Percentiles rank a stretch among this genome's conserved stretches.
Conservation (phyloP, 1,140 invertebrate species). For the Zophobas atratus region DNA sequence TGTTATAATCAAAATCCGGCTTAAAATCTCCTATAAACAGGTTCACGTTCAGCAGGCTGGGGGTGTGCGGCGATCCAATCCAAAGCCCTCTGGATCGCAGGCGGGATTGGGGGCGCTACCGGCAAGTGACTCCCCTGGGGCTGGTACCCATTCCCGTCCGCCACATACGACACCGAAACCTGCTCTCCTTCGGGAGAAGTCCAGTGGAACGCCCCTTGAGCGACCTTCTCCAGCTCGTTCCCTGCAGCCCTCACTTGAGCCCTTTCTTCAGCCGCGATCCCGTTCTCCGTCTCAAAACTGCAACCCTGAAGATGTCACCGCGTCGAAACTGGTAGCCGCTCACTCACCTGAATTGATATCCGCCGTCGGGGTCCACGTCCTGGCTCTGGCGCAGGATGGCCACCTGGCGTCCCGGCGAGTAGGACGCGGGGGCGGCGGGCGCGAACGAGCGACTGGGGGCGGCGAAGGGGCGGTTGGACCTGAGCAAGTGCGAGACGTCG, state of each 20-base stretch:
- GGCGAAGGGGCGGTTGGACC: neutral
- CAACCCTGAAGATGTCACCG: slow-evolving; percentile 58
- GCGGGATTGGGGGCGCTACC: slow-evolving; percentile 70
- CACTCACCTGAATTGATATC: slow-evolving; percentile 24
- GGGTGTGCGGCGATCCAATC: slow-evolving; percentile 71
- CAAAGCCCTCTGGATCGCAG: slow-evolving; percentile 69
- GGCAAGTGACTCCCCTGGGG: slow-evolving; percentile 74
- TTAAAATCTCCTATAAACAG: too few relatives aligned
- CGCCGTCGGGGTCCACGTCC: slow-evolving; percentile 22
- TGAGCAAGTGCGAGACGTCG: slow-evolving; percentile 10
- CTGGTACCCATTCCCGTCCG: slow-evolving; percentile 75
- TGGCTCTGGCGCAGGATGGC: slow-evolving; percentile 26
- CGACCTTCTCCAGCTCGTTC: slow-evolving; percentile 44
- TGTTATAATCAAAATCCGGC: too few relatives aligned
- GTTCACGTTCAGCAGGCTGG: slow-evolving; percentile 52
- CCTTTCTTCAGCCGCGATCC: slow-evolving; percentile 69
- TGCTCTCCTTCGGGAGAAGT: slow-evolving; percentile 74
- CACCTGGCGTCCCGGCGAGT: neutral
- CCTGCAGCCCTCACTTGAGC: slow-evolving; percentile 58
- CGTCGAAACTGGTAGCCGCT: neutral
- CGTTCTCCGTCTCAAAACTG: slow-evolving; percentile 71
- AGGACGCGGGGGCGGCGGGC: neutral
- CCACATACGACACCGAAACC: slow-evolving; percentile 68
- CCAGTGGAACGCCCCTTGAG: slow-evolving; percentile 27
- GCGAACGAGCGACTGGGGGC: neutral